Conservation (phyloP, 1,140 invertebrate genomes). For the Formica selysi region DNA sequence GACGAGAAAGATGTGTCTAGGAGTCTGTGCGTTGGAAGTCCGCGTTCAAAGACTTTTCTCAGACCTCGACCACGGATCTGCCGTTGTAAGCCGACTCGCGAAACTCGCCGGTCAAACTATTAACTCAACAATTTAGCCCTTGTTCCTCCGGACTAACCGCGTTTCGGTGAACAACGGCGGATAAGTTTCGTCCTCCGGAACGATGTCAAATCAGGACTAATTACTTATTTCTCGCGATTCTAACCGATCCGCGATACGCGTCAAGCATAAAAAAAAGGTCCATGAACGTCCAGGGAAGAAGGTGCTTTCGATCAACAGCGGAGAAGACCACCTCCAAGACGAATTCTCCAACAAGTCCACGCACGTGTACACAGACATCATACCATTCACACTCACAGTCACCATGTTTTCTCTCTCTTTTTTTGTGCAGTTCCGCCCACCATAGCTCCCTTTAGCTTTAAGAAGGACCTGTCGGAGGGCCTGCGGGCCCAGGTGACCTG, state of each 20-base stretch:
- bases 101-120: conserved; percentile 38
- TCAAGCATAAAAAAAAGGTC: not conserved
- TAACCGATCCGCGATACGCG: not conserved
- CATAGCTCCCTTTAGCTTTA: conserved; percentile 91
- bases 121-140: not conserved
- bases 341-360: not conserved
- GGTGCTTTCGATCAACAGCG: not conserved
- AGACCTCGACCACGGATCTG: not conserved
- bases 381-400: conserved; percentile 59
- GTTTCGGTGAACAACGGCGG: conserved; percentile 7
- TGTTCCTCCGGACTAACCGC: not conserved
- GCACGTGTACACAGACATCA: conserved; percentile 60
- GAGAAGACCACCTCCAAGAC: not conserved
- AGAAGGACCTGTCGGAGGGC: conserved; percentile 92
- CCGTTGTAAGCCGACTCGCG: conserved; percentile 16
- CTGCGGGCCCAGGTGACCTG: conserved; percentile 97
- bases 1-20: not conserved
- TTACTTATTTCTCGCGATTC: conserved; percentile 2
- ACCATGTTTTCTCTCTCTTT: conserved; percentile 73
- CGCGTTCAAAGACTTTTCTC: not conserved
- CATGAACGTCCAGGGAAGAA: not conserved
- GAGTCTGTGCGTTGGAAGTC: no score
- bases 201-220: not conserved
- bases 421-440: conserved; percentile 92
- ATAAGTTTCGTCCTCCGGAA: not conserved